Conservation (phyloP, 2,888 invertebrate species). For the Heliconius aoede region DNA sequence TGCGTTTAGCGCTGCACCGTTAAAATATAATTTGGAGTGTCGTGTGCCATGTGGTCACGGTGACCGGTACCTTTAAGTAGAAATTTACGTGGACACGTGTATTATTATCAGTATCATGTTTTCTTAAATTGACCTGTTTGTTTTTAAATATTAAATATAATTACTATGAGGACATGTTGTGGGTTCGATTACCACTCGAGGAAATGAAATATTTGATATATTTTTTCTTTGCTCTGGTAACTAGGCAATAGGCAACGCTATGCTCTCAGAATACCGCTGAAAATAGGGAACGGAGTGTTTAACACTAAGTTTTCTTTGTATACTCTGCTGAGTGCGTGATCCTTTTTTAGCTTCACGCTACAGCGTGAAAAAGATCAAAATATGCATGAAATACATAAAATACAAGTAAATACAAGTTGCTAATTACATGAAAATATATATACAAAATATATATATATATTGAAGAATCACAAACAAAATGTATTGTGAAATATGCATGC, state of each 20-base stretch:
- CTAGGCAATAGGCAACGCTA: no score
- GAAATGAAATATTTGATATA: no score
- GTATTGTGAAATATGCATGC: conserved; percentile 35
- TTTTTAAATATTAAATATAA: no score
- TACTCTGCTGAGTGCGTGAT: no score
- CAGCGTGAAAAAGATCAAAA: no score
- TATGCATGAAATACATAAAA: background rate
- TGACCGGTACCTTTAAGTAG: conserved; percentile 32
- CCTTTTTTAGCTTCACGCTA: no score
- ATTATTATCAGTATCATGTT: conserved; percentile 30
- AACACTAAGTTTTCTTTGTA: no score
- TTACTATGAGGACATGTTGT: no score
- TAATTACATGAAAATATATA: background rate
- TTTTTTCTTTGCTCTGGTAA: no score
- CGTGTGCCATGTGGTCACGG: conserved; percentile 39
- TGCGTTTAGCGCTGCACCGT: conserved; percentile 63
- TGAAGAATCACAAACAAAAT: conserved; percentile 35
- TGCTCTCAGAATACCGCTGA: no score
- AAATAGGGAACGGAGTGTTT: no score
- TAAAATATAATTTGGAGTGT: conserved; percentile 59
- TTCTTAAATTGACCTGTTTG: background rate
- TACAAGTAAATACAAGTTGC: background rate
- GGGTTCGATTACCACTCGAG: no score
- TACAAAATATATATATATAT: background rate
- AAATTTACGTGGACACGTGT: conserved; percentile 45